Evolutionary conservation across 92 coral and sea anemone genomes (phyloP).

Genomic region (Palythoa grandiflora): DNA sequence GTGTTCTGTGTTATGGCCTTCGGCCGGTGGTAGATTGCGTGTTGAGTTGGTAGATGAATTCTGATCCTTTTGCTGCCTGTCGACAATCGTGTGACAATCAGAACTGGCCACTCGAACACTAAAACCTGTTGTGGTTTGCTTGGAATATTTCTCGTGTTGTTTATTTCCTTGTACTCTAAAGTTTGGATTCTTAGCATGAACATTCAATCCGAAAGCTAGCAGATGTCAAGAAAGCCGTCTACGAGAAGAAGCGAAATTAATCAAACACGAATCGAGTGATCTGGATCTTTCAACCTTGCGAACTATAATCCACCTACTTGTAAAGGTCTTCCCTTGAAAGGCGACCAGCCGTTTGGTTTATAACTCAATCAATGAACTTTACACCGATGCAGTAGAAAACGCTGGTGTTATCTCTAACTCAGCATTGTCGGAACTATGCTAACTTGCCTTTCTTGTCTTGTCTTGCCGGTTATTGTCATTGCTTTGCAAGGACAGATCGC

Average conservation of each 20-base stretch:
- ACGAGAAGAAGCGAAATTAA: background rate
- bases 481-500: constrained; percentile 39
- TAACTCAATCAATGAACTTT: constrained; percentile 9
- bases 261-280: constrained; percentile 29
- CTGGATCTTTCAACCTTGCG: constrained; percentile 25
- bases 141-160: background rate
- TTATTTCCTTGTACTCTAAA: constrained; percentile 1
- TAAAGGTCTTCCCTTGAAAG: background rate
- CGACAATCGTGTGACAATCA: constrained; percentile 29
- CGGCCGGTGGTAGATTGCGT: background rate
- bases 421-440: constrained; percentile 23
- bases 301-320: constrained; percentile 32
- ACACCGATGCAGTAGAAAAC: constrained; percentile 2
- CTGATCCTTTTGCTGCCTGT: constrained; percentile 1
- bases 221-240: constrained; percentile 1
- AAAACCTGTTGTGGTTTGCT: constrained; percentile 22
- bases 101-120: constrained; percentile 14
- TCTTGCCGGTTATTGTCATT: background rate
- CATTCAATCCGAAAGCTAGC: background rate
- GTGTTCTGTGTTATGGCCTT: background rate
- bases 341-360: constrained; percentile 17
- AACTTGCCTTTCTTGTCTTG: constrained; percentile 17
- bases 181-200: background rate
- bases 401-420: background rate
- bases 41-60: background rate